These are phyloP conservation scores for Gephyroberyx darwinii DNA, from an alignment of 2,797 vertebrate species.

Conservation along the genomic window DNA sequence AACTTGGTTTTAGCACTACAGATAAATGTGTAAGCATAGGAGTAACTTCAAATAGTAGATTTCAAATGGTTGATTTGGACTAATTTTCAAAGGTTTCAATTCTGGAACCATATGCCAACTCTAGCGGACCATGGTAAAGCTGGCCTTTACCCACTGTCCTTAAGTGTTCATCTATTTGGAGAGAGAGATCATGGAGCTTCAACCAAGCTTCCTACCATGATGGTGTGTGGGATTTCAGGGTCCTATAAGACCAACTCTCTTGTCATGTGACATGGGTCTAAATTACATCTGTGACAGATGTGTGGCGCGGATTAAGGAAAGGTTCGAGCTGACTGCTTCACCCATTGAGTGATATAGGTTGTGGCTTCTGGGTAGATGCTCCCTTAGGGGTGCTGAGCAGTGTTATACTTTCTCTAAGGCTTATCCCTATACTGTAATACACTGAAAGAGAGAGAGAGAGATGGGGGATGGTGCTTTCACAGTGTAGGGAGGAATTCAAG, in stretches of 20 bases:
- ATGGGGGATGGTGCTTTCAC: too few species aligned
- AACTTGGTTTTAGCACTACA: background rate
- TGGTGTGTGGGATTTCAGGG: constrained; percentile 44
- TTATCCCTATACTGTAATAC: constrained; percentile 29
- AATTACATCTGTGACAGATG: constrained; percentile 73
- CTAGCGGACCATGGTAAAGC: background rate
- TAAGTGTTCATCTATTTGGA: constrained; percentile 21
- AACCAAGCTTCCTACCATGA: constrained; percentile 13
- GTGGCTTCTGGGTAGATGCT: constrained; percentile 44
- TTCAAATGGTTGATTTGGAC: background rate
- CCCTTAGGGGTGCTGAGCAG: constrained; percentile 44
- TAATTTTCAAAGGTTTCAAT: background rate
- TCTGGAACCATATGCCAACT: background rate
- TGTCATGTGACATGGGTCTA: constrained; percentile 60
- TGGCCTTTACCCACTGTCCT: background rate
- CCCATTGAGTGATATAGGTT: constrained; percentile 52
- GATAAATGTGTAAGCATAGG: too few species aligned
- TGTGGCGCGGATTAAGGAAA: constrained; percentile 64
- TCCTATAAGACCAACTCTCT: constrained; percentile 36
- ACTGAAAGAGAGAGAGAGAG: background rate
- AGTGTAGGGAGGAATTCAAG: background rate
- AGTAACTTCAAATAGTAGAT: background rate
- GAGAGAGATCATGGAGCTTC: constrained; percentile 25
- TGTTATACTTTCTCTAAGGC: constrained; percentile 32
- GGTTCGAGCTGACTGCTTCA: constrained; percentile 37